Percentiles rank a stretch among this genome's conserved stretches.
phyloP scores from a whole-genome alignment of 2,888 invertebrate species.

The Coremacera marginata region DNA sequence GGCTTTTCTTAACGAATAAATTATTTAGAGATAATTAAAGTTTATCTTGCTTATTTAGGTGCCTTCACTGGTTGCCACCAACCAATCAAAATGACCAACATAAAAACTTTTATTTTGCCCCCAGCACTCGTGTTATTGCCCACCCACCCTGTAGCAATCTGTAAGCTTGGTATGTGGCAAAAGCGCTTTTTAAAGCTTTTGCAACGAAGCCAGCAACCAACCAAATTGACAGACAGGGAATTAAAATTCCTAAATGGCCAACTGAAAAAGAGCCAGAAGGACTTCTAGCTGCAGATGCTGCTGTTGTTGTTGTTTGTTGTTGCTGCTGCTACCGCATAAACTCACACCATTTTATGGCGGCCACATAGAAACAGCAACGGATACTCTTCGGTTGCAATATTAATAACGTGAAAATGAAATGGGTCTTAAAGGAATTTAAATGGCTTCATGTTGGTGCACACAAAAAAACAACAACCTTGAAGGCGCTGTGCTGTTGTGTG shows the following conservation, averaged over 20 bases:
- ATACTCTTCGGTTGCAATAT: conserved; percentile 54
- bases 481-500: neutral
- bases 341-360: conserved; percentile 35
- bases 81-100: conserved; percentile 19
- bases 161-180: neutral
- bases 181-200: conserved; percentile 18
- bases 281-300: conserved; percentile 13
- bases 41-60: neutral
- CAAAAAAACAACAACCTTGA: conserved; percentile 43
- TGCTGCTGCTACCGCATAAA: conserved; percentile 33
- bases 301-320: conserved; percentile 1
- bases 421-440: conserved; percentile 60
- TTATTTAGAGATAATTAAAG: too few species aligned
- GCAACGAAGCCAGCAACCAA: neutral
- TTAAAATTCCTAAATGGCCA: conserved; percentile 40
- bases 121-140: neutral
- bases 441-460: conserved; percentile 45
- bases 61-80: conserved; percentile 8
- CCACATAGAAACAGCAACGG: conserved; percentile 28
- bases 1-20: too few species aligned
- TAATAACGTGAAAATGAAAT: conserved; percentile 64
- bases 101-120: neutral
- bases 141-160: conserved; percentile 15
- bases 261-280: neutral
- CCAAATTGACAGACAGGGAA: conserved; percentile 41